Conservation (phyloP, 2,888 invertebrate genomes). For the Habroteleia sp. region DNA sequence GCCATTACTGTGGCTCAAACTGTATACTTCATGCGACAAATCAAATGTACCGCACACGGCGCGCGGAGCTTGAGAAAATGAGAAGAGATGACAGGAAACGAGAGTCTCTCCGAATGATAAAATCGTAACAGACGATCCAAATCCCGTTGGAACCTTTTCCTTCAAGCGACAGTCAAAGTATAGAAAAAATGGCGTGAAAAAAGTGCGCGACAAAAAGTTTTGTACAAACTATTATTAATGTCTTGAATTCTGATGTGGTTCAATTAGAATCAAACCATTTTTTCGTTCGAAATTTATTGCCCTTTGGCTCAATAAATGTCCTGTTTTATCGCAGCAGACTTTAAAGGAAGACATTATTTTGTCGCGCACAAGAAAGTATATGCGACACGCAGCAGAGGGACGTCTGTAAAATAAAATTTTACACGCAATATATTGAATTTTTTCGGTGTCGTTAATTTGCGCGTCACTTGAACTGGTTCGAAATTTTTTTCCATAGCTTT, state of each 20-base stretch:
- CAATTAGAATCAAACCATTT: constrained; percentile 51
- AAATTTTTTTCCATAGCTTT: constrained; percentile 20
- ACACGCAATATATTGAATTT: constrained; percentile 24
- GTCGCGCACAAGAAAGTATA: constrained; percentile 6
- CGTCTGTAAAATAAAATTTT: constrained; percentile 13
- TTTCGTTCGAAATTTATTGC: constrained; percentile 46
- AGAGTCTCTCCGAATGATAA: constrained; percentile 66
- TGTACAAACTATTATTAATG: constrained; percentile 22
- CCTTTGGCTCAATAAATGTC: constrained; percentile 39
- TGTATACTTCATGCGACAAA: constrained; percentile 73
- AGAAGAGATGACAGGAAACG: constrained; percentile 56
- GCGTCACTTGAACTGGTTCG: constrained; percentile 24
- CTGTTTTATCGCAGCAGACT: constrained; percentile 21
- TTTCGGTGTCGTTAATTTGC: constrained; percentile 21
- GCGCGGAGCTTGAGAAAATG: constrained; percentile 54
- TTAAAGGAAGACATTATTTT: constrained; percentile 10
- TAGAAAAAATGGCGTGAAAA: constrained; percentile 22
- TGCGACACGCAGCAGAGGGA: constrained; percentile 13
- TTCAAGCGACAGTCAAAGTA: background rate
- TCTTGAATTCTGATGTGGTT: constrained; percentile 19
- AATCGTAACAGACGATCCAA: constrained; percentile 68
- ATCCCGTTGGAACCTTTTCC: constrained; percentile 54
- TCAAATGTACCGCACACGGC: constrained; percentile 74
- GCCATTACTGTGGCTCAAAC: constrained; percentile 75
- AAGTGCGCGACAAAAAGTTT: constrained; percentile 26